A percentile compares a stretch with the other conserved stretches of the same genome.
phyloP scores from a whole-genome alignment of 1,140 invertebrate genomes.

The Panagrolaimus sp. region DNA sequence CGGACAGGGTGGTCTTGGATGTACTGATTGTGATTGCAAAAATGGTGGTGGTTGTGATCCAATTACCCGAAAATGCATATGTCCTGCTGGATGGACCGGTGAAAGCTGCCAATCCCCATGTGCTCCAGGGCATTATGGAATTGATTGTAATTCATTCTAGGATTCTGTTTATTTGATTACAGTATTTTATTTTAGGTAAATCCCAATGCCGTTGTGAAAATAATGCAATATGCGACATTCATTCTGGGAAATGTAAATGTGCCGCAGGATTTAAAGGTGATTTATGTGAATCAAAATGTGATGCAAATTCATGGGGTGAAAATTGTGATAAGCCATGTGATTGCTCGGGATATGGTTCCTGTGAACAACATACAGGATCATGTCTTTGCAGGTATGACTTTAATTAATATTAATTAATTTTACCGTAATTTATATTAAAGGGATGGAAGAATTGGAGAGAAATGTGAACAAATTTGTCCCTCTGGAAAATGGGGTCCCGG shows the following conservation, averaged over 20 bases:
- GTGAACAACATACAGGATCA: constrained; percentile 52
- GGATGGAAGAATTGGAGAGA: constrained; percentile 51
- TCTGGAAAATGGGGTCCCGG: constrained; percentile 52
- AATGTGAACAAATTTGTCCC: constrained; percentile 54
- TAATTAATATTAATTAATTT: no score
- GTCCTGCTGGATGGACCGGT: constrained; percentile 67
- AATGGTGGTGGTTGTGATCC: constrained; percentile 79
- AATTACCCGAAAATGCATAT: constrained; percentile 74
- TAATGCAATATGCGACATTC: background rate
- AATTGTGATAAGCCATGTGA: constrained; percentile 49
- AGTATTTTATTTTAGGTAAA: no score
- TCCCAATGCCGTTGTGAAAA: background rate
- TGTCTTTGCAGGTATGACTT: constrained; percentile 42
- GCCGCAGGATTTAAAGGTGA: constrained; percentile 77
- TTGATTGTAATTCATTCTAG: constrained; percentile 40
- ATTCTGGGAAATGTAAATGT: constrained; percentile 75
- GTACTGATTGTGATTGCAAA: constrained; percentile 77
- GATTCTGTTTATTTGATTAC: no score
- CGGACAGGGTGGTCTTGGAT: constrained; percentile 77
- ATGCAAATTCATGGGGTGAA: constrained; percentile 56
- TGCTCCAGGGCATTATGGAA: constrained; percentile 58
- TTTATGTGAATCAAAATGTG: constrained; percentile 55
- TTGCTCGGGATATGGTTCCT: constrained; percentile 46
- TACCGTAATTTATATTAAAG: background rate
- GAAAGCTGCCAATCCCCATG: constrained; percentile 59